Conservation (phyloP, 2,797 vertebrate species). For the Sebastes trivittatus region DNA sequence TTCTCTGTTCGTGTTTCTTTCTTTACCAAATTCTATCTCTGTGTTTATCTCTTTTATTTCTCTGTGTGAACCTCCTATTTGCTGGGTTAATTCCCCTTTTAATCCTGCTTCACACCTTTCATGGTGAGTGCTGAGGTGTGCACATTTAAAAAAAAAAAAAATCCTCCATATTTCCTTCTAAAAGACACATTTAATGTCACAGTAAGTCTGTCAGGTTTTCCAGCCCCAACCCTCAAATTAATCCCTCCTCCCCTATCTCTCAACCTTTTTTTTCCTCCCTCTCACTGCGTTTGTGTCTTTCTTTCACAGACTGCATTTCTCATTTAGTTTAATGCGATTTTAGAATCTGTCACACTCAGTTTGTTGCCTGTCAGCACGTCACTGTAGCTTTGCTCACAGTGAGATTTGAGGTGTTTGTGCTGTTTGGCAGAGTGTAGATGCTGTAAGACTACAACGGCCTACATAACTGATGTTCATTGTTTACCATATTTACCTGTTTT, state of each 20-base stretch:
- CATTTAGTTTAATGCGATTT: constrained; percentile 83
- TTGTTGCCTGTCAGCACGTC: constrained; percentile 80
- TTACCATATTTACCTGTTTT: constrained; percentile 59
- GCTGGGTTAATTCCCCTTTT: constrained; percentile 43
- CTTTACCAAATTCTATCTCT: background rate
- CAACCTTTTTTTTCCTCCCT: constrained; percentile 53
- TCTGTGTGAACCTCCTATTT: constrained; percentile 13
- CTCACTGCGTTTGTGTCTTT: constrained; percentile 56
- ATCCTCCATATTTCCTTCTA: constrained; percentile 49
- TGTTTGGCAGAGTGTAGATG: constrained; percentile 63
- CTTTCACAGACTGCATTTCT: constrained; percentile 61
- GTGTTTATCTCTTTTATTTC: background rate
- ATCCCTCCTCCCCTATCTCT: constrained; percentile 62
- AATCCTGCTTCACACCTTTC: constrained; percentile 60
- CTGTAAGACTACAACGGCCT: constrained; percentile 42
- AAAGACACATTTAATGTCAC: constrained; percentile 82
- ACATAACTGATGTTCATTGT: constrained; percentile 67
- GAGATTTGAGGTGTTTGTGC: constrained; percentile 71
- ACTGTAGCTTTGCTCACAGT: constrained; percentile 60
- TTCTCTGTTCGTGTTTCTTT: background rate
- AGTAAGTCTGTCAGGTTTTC: constrained; percentile 77
- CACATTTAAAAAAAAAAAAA: constrained; percentile 9
- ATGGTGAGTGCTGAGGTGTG: constrained; percentile 69
- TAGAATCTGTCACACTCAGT: constrained; percentile 80
- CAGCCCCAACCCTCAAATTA: constrained; percentile 71